Conservation (phyloP, 2,888 invertebrate genomes). For the Bellardia bayeri region DNA sequence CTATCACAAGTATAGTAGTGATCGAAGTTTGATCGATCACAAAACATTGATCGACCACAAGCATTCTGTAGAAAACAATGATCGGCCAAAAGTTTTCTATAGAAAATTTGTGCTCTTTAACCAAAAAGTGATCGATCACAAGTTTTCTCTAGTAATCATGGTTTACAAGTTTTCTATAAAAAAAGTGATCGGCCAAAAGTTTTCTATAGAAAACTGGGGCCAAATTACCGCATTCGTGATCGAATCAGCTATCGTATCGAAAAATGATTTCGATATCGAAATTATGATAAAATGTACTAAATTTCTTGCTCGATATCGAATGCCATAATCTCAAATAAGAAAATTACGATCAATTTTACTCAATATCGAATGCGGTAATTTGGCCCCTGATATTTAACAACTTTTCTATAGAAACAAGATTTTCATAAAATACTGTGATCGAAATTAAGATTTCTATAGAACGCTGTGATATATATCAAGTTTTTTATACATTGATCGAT, state of each 20-base stretch:
- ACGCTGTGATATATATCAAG: neutral
- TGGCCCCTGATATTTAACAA: neutral
- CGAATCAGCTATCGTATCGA: too few relatives aligned
- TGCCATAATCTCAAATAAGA: too few relatives aligned
- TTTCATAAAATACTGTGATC: neutral
- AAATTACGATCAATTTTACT: too few relatives aligned
- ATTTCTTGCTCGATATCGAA: too few relatives aligned
- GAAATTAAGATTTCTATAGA: neutral
- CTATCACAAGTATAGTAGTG: too few relatives aligned
- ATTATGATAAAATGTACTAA: too few relatives aligned
- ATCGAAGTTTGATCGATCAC: too few relatives aligned
- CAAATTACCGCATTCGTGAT: too few relatives aligned
- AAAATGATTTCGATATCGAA: too few relatives aligned
- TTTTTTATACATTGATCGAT: neutral
- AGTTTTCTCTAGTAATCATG: neutral
- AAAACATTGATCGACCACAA: too few relatives aligned
- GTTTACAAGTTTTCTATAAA: neutral
- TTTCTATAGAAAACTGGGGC: constrained; percentile 1
- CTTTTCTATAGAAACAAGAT: neutral
- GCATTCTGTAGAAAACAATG: neutral
- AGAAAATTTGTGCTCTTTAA: too few relatives aligned
- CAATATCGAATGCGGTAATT: too few relatives aligned
- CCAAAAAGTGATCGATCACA: neutral
- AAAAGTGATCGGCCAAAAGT: neutral
- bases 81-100: neutral